These are phyloP conservation scores for Cynopterus brachyotis DNA, from an alignment of 2,113 vertebrate species.

Conservation along the genomic window DNA sequence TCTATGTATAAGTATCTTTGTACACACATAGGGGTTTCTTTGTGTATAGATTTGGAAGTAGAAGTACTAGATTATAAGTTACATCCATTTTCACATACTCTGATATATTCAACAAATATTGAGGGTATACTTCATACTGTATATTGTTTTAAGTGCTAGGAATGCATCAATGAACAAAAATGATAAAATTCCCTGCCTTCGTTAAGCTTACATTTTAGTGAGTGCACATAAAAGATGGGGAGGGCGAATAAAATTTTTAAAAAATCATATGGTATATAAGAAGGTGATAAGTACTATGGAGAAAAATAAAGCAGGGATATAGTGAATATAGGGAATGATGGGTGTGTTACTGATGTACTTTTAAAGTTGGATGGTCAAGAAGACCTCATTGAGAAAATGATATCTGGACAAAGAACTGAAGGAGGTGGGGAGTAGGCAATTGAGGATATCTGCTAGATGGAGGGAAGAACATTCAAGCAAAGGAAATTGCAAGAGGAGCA, in stretches of 20 bases:
- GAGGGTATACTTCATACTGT: neutral
- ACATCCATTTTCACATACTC: neutral
- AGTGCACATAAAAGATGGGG: neutral
- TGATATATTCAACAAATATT: neutral
- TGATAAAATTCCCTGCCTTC: neutral
- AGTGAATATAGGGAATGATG: neutral
- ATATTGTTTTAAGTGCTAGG: neutral
- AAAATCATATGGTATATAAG: neutral
- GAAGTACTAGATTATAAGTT: neutral
- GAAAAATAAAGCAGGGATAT: neutral
- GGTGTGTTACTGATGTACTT: neutral
- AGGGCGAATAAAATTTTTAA: neutral
- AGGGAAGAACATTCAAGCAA: neutral
- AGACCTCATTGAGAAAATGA: neutral
- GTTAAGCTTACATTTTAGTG: neutral
- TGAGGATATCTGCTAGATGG: neutral
- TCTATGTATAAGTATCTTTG: neutral
- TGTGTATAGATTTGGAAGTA: slow-evolving; percentile 6
- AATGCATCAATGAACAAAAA: neutral
- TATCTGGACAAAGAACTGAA: neutral
- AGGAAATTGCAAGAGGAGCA: neutral
- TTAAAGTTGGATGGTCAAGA: neutral
- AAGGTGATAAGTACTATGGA: neutral
- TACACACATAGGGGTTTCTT: neutral
- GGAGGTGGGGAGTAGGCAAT: neutral